These are phyloP conservation scores for Platyscapa corneri DNA, from an alignment of 1,140 invertebrate species.

Conservation along the genomic window DNA sequence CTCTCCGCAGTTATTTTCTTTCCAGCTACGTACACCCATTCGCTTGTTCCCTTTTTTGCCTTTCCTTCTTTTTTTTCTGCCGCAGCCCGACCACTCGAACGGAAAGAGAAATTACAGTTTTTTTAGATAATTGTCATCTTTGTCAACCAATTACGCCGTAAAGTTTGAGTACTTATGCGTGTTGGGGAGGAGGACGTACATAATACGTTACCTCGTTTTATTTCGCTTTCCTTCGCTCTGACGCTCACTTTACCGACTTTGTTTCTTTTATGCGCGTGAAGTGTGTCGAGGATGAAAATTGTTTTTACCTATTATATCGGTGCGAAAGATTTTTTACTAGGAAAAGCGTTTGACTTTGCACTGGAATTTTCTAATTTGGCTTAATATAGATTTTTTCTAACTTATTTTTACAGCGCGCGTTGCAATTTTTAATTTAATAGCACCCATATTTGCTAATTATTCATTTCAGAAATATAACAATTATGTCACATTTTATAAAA, in stretches of 20 bases:
- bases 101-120: conserved; percentile 45
- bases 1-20: not conserved
- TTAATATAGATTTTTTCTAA: not conserved
- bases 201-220: conserved; percentile 15
- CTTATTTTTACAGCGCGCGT: not conserved
- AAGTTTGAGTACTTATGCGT: not conserved
- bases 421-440: not conserved
- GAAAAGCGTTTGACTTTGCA: not conserved
- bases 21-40: not conserved
- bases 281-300: conserved; percentile 24
- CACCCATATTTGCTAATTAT: not conserved
- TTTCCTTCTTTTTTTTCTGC: not conserved
- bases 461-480: not conserved
- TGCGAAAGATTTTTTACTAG: not conserved
- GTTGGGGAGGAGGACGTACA: not conserved
- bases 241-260: not conserved
- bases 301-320: not conserved
- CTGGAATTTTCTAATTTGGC: not conserved
- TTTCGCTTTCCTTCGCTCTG: not conserved
- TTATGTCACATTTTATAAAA: not conserved
- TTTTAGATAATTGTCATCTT: conserved; percentile 46
- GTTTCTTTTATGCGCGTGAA: conserved; percentile 13
- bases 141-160: conserved; percentile 50
- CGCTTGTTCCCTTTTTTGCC: not conserved
- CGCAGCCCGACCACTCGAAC: not conserved